Evolutionary conservation across 2,797 vertebrate genomes (phyloP).

Genomic region (Parotocinclus haroldoi): DNA sequence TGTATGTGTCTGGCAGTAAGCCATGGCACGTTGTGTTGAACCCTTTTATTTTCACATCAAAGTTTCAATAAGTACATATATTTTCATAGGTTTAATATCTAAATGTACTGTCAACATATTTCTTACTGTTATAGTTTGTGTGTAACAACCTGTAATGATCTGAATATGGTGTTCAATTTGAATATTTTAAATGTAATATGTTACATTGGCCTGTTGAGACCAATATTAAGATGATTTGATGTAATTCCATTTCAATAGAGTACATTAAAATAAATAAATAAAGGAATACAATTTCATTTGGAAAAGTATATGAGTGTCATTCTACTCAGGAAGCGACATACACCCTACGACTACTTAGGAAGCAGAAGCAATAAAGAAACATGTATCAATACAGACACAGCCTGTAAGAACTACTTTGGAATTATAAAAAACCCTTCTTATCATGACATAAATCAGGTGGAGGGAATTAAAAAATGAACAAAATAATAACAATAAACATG

Average conservation of each 20-base stretch:
- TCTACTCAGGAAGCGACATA: slow-evolving; percentile 5
- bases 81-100: too few species aligned
- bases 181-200: too few species aligned
- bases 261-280: too few species aligned
- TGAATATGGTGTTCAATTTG: too few species aligned
- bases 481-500: slow-evolving; percentile 74
- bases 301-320: too few species aligned
- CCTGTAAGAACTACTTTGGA: slow-evolving; percentile 61
- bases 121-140: too few species aligned
- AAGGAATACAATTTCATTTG: too few species aligned
- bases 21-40: not conserved
- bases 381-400: slow-evolving; percentile 40
- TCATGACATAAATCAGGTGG: slow-evolving; percentile 70
- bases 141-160: too few species aligned
- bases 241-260: too few species aligned
- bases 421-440: slow-evolving; percentile 60
- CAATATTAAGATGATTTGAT: too few species aligned
- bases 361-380: slow-evolving; percentile 37
- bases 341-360: slow-evolving; percentile 34
- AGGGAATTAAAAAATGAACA: slow-evolving; percentile 66
- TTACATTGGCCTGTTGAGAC: too few species aligned
- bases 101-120: too few species aligned
- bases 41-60: not conserved
- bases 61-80: slow-evolving; percentile 38
- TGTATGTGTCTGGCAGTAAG: slow-evolving; percentile 17